Evolutionary conservation across 1,140 invertebrate species (phyloP), one percentile per base, ranked within the genome.

Genomic region (Scaptomyza graminum): DNA sequence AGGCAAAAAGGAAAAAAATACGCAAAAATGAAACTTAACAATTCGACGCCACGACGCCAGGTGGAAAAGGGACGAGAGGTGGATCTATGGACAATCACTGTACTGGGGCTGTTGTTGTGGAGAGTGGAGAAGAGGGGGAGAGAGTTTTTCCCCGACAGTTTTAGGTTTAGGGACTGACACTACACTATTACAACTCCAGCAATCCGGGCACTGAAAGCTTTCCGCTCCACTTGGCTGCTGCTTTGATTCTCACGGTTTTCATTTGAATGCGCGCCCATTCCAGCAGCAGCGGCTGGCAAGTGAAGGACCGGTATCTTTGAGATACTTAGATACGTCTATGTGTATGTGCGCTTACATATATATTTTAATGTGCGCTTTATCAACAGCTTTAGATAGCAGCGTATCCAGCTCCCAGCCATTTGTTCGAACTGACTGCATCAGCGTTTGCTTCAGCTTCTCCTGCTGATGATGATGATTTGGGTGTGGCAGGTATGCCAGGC

Each of bases 281-380:
- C 69, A 41, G 59, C 34, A 12, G 13, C 28, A 16, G 68, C 62
- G 61, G 28, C 28, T 6, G 28, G 28, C 28, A 31, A 31, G 28
- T 31, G 28, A 31, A 31, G 28, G 28, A 31, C 62, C n/a, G 7
- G 50, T 77, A 85, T 81, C 81, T 85, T 71, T 74, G 59, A 87
- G 81, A 87, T 84, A 81, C 78, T 87, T 74, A 68, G 81, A 80
- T 85, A 84, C 81, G 74, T 31, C 7, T 31, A 31, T 31, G 7
- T 34, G 31, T 34, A 34, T 34, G 31, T 34, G 31, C 7, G 31
- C 8, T 2, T 34, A 34, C 31, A 34, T 84, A 84, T 84, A 84
- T 85, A 84, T 84, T 84, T 84, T 85, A 81, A 87, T 84, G 82
- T 85, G 77, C 82, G 81, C 81, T 84, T 84, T 84, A 84, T 84